A percentile compares a stretch with the other conserved stretches of the same genome.
phyloP scores from a whole-genome alignment of 2,113 vertebrate species.

The Campylorhamphus procurvoides region DNA sequence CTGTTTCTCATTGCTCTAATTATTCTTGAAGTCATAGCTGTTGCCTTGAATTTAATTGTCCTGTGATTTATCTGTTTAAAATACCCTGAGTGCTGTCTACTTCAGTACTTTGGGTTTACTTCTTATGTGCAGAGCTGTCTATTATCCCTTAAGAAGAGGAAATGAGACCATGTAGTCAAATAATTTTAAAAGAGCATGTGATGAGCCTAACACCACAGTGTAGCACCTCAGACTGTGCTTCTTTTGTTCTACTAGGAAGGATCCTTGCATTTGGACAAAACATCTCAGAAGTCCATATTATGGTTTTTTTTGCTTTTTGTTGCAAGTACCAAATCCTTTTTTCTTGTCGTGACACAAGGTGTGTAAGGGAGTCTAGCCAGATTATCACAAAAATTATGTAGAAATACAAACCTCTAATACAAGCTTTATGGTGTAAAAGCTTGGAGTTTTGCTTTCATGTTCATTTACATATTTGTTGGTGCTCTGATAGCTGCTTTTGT shows the following conservation, averaged over 20 bases:
- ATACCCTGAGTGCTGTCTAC: background rate
- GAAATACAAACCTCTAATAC: background rate
- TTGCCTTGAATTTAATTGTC: background rate
- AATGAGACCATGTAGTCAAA: background rate
- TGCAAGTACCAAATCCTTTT: background rate
- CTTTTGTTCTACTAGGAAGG: background rate
- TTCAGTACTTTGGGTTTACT: constrained; percentile 12
- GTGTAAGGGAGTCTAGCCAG: background rate
- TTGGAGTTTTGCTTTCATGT: background rate
- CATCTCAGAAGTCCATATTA: background rate
- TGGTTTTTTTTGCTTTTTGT: background rate
- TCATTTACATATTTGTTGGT: background rate
- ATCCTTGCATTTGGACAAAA: background rate
- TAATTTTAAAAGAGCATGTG: background rate
- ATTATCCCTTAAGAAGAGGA: constrained; percentile 17
- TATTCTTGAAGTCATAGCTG: background rate
- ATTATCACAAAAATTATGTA: background rate
- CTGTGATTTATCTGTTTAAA: background rate
- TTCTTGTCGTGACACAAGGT: background rate
- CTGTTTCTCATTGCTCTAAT: background rate
- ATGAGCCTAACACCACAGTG: background rate
- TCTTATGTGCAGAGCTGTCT: background rate
- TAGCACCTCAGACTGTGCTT: background rate
- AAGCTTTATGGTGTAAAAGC: background rate
- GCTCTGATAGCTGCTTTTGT: background rate